These are phyloP conservation scores for Lagopus muta DNA, from an alignment of 2,113 vertebrate genomes.

Conservation along the genomic window DNA sequence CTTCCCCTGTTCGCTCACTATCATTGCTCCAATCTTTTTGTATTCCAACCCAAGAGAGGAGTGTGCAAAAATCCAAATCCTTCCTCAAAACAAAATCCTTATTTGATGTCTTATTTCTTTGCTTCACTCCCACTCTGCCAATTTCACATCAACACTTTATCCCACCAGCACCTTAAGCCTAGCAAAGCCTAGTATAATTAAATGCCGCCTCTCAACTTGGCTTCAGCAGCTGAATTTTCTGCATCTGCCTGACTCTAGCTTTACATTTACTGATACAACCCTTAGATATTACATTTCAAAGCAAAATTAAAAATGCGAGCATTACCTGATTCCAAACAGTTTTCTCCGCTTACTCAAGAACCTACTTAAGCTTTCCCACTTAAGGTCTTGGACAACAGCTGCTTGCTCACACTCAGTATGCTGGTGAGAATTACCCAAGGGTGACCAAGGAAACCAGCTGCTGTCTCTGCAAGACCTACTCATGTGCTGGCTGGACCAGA, in stretches of 20 bases:
- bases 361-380: not conserved
- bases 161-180: slow-evolving; percentile 10
- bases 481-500: not conserved
- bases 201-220: not conserved
- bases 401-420: not conserved
- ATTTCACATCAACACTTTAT: slow-evolving; percentile 37
- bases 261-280: not conserved
- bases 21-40: not conserved
- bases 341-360: not conserved
- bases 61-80: not conserved
- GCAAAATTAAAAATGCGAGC: not conserved
- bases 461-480: not conserved
- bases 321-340: not conserved
- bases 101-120: not conserved
- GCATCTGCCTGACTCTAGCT: not conserved
- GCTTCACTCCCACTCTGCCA: not conserved
- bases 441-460: not conserved
- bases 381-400: not conserved
- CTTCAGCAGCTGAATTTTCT: not conserved
- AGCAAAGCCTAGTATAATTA: slow-evolving; percentile 44
- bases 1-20: not conserved
- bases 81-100: not conserved
- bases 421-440: not conserved
- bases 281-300: not conserved
- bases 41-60: not conserved